phyloP scores from a whole-genome alignment of 1,140 invertebrate genomes.

The Venturia canescens region DNA sequence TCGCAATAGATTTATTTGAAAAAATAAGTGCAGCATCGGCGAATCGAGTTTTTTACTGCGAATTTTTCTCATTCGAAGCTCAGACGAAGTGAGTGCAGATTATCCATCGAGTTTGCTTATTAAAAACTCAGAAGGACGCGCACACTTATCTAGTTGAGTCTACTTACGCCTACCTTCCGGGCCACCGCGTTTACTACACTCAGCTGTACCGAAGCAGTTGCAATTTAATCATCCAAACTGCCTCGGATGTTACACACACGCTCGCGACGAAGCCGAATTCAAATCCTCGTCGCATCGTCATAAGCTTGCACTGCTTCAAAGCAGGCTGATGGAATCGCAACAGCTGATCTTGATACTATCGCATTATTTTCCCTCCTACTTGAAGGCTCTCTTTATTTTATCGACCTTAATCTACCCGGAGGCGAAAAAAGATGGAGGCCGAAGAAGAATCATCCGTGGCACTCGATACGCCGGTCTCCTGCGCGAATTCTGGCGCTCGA shows the following conservation, averaged over 20 bases:
- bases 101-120: neutral
- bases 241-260: conserved; percentile 2
- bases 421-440: no score
- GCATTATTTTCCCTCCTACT: conserved; percentile 18
- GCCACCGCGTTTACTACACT: neutral
- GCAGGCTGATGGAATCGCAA: neutral
- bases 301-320: neutral
- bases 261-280: conserved; percentile 1
- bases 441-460: no score
- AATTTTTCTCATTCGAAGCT: no score
- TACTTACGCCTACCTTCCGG: conserved; percentile 39
- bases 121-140: conserved; percentile 33
- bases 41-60: no score
- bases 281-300: conserved; percentile 10
- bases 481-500: no score
- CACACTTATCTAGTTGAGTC: conserved; percentile 38
- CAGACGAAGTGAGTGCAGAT: no score
- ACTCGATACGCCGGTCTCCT: no score
- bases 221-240: conserved; percentile 20
- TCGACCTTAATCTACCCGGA: no score
- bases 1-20: no score
- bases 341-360: conserved; percentile 36
- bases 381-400: neutral
- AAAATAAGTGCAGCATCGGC: no score
- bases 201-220: neutral